Percentiles rank a stretch among this genome's conserved stretches.
Conservation (phyloP, 1,140 invertebrate genomes). For the Apis laboriosa region DNA sequence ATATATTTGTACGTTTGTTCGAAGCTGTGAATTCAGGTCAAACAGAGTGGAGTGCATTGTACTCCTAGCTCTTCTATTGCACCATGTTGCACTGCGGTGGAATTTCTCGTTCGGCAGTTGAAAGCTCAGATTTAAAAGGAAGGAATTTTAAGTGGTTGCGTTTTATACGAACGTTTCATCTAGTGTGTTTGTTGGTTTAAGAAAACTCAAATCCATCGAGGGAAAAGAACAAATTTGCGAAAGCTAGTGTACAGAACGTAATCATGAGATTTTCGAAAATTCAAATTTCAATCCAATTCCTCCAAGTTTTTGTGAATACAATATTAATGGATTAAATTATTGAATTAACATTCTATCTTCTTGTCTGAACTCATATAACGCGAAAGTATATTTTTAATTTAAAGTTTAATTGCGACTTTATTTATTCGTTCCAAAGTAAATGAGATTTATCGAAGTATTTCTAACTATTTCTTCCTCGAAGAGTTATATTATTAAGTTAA, state of each 20-base stretch:
- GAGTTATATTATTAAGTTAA: background rate
- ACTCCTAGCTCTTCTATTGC: constrained; percentile 11
- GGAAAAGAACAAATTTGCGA: background rate
- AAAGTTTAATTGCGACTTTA: background rate
- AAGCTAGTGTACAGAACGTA: background rate
- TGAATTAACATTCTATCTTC: background rate
- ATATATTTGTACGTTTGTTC: constrained; percentile 4
- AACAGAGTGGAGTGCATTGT: constrained; percentile 12
- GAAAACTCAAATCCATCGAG: background rate
- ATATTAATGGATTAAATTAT: no score
- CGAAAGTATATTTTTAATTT: background rate
- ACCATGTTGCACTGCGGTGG: constrained; percentile 4
- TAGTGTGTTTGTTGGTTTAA: background rate
- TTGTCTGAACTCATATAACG: background rate
- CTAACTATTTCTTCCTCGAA: background rate
- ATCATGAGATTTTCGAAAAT: background rate
- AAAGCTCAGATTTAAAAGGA: background rate
- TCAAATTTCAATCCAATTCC: no score
- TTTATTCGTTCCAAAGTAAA: background rate
- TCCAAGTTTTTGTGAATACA: no score
- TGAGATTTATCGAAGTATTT: background rate
- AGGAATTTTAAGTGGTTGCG: background rate
- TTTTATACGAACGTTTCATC: background rate
- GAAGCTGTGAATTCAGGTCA: constrained; percentile 24
- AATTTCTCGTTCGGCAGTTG: constrained; percentile 3